These are phyloP conservation scores for Brevipalpus yothersi DNA, from an alignment of 1,140 invertebrate species.

Conservation along the genomic window DNA sequence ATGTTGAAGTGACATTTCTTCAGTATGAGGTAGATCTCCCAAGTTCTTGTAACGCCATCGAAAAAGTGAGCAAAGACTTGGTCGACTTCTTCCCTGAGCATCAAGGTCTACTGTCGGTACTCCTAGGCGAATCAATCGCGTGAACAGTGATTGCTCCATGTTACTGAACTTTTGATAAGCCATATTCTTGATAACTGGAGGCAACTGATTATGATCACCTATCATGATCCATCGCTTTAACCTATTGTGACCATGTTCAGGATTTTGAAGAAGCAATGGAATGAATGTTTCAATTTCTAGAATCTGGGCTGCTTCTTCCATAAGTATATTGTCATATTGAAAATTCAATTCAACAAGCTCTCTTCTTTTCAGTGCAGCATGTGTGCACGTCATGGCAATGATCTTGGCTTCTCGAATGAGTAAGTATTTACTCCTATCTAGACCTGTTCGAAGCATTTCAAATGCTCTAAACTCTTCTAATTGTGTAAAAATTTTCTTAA, in stretches of 20 bases:
- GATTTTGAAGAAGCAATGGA: constrained; percentile 85
- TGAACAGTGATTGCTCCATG: constrained; percentile 98
- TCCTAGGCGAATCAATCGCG: constrained; percentile 75
- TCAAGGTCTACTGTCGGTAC: constrained; percentile 92
- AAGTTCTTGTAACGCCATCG: constrained; percentile 93
- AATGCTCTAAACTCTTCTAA: constrained; percentile 95
- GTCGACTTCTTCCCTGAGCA: constrained; percentile 78
- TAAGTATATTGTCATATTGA: constrained; percentile 95
- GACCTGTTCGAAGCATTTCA: constrained; percentile 59
- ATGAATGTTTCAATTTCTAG: constrained; percentile 99
- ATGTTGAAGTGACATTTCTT: constrained; percentile 51
- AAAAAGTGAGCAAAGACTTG: constrained; percentile 78
- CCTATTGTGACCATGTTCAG: constrained; percentile 78
- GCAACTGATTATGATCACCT: constrained; percentile 95
- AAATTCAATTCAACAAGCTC: constrained; percentile 88
- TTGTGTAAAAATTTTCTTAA: constrained; percentile 84
- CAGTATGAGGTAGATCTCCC: constrained; percentile 70
- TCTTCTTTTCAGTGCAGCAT: constrained; percentile 84
- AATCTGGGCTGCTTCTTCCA: constrained; percentile 98
- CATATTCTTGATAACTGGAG: constrained; percentile 98
- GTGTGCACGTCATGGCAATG: constrained; percentile 99
- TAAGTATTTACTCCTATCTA: constrained; percentile 85
- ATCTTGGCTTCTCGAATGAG: constrained; percentile 97
- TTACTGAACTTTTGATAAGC: constrained; percentile 99
- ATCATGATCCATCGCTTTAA: constrained; percentile 99